phyloP scores from a whole-genome alignment of 2,113 vertebrate species.

The Platanista minor region DNA sequence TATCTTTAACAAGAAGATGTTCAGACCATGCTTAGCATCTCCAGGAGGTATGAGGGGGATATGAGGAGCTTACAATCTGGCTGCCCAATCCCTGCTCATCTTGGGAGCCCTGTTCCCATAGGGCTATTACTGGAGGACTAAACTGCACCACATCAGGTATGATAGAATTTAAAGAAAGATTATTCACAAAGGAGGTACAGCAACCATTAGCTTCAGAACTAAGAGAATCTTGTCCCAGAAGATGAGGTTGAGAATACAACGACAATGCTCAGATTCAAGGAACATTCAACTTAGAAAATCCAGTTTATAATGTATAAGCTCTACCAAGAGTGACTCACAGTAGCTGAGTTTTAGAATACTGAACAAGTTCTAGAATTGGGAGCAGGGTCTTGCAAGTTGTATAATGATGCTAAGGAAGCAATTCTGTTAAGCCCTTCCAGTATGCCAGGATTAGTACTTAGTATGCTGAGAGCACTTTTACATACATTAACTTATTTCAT shows the following conservation, averaged over 20 bases:
- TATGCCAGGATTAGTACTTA: not conserved
- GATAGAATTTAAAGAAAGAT: not conserved
- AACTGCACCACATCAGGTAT: not conserved
- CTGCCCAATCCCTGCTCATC: not conserved
- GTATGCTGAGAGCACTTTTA: not conserved
- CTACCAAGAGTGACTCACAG: not conserved
- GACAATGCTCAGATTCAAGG: not conserved
- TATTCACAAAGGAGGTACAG: not conserved
- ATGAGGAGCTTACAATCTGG: not conserved
- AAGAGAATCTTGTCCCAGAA: not conserved
- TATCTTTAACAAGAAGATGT: not conserved
- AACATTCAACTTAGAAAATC: not conserved
- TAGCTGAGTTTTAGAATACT: conserved; percentile 6
- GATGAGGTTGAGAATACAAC: not conserved
- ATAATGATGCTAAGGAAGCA: not conserved
- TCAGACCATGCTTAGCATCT: not conserved
- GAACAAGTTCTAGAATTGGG: not conserved
- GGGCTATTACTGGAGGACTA: not conserved
- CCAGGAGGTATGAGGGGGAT: not conserved
- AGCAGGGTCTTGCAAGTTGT: not conserved
- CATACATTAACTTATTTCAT: conserved; percentile 32
- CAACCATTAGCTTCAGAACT: not conserved
- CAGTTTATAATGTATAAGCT: not conserved
- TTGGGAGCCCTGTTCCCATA: not conserved
- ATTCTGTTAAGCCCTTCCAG: not conserved